Evolutionary conservation across 1,140 invertebrate species (phyloP).

Genomic region (Neelides sp.): DNA sequence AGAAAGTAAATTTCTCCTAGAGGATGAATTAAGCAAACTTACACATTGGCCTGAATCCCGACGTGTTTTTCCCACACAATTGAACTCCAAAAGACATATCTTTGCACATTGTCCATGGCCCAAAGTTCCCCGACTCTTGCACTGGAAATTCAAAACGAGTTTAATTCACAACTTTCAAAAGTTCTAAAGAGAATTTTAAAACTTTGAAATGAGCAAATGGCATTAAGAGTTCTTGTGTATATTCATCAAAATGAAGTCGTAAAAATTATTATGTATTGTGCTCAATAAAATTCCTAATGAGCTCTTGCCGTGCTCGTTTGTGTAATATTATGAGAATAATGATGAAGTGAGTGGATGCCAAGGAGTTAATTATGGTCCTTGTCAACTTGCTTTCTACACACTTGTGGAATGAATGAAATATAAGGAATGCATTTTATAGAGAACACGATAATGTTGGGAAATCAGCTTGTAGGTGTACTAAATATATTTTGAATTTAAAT

Average conservation of each 20-base stretch:
- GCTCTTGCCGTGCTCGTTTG: background rate
- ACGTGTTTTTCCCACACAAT: conserved; percentile 60
- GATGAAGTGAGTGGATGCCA: too few species aligned
- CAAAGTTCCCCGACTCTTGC: conserved; percentile 64
- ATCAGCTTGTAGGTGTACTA: too few species aligned
- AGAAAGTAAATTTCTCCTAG: too few species aligned
- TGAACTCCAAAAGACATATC: conserved; percentile 61
- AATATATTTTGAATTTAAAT: too few species aligned
- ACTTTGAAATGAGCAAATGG: background rate
- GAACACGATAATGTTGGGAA: too few species aligned
- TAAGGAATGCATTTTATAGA: too few species aligned
- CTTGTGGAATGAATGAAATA: too few species aligned
- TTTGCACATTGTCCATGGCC: conserved; percentile 72
- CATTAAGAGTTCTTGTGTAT: too few species aligned
- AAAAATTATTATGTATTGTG: background rate
- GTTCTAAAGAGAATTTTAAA: background rate
- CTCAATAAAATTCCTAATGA: background rate
- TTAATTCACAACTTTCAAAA: background rate
- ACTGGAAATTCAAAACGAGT: conserved; percentile 33
- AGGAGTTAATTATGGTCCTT: too few species aligned
- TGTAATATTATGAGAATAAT: background rate
- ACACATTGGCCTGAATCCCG: conserved; percentile 64
- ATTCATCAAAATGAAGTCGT: too few species aligned
- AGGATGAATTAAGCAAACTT: conserved; percentile 37
- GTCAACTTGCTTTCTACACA: too few species aligned